Evolutionary conservation across 2,797 vertebrate species (phyloP).

Genomic region (Sparidentex hasta): DNA sequence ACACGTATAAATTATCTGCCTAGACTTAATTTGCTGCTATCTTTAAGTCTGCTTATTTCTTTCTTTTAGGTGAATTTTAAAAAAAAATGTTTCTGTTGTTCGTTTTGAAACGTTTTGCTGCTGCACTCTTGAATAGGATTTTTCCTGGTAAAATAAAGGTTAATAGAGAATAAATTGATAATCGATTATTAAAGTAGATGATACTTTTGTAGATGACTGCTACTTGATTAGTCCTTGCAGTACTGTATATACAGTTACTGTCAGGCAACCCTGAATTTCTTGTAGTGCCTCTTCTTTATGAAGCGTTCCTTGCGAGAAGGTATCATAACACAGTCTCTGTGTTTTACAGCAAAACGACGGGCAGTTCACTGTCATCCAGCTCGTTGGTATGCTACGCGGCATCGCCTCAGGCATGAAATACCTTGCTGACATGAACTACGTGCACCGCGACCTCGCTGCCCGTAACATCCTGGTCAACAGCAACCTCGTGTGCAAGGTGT

Average conservation of each 20-base stretch:
- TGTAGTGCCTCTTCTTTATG: not conserved
- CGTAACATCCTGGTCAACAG: constrained; percentile 99
- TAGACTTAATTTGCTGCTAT: too few relatives aligned
- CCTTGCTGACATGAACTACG: constrained; percentile 98
- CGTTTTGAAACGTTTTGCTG: too few relatives aligned
- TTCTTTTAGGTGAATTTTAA: too few relatives aligned
- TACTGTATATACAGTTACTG: not conserved
- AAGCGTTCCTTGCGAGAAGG: not conserved
- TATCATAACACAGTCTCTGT: constrained; percentile 15
- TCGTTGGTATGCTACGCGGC: constrained; percentile 97
- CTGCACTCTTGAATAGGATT: too few relatives aligned
- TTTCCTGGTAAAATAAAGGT: too few relatives aligned
- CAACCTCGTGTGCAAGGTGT: constrained; percentile 99
- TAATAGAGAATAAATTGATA: too few relatives aligned
- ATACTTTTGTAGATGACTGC: too few relatives aligned
- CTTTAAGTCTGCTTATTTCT: too few relatives aligned
- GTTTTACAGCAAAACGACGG: constrained; percentile 95
- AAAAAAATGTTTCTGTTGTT: too few relatives aligned
- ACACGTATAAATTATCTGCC: too few relatives aligned
- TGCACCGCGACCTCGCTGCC: constrained; percentile 96
- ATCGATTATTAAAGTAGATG: too few relatives aligned
- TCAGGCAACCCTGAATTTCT: not conserved
- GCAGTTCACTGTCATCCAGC: constrained; percentile 98
- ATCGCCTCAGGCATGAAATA: constrained; percentile 99
- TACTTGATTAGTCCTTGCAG: too few relatives aligned